Percentiles rank a stretch among this genome's conserved stretches.
Evolutionary conservation across 2,113 vertebrate genomes (phyloP).

Genomic region (Lathamus discolor): DNA sequence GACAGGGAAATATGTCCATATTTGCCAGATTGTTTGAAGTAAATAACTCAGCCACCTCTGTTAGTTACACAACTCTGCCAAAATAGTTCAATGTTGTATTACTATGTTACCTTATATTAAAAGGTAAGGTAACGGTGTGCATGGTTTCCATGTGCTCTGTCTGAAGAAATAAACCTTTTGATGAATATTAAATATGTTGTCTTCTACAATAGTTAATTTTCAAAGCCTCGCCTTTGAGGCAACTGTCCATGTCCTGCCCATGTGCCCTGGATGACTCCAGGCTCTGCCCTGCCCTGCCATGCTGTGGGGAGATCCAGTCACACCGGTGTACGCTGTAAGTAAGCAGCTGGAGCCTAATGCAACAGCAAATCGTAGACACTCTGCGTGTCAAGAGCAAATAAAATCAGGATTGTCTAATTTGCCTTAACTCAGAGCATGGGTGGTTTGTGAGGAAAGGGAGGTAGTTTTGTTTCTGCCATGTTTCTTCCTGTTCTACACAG

Average conservation of each 20-base stretch:
- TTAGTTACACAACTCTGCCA: not conserved
- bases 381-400: not conserved
- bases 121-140: not conserved
- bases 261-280: not conserved
- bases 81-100: not conserved
- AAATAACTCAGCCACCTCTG: not conserved
- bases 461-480: not conserved
- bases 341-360: not conserved
- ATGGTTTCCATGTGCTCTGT: not conserved
- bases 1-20: not conserved
- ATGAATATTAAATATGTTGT: not conserved
- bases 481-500: not conserved
- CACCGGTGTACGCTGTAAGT: accelerated
- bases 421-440: too few species aligned
- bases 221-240: not conserved
- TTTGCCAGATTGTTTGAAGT: not conserved
- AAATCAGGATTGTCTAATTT: not conserved
- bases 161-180: not conserved
- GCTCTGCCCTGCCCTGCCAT: not conserved
- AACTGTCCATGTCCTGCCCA: not conserved
- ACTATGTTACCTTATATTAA: not conserved
- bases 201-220: not conserved
- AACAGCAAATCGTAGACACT: not conserved
- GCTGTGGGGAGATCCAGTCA: too few species aligned
- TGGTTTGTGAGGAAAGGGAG: not conserved